Percentiles rank a stretch among this genome's conserved stretches.
Evolutionary conservation across 37 sponge, comb jelly and placozoan genomes (phyloP).

Genomic region (Axinella damicornis): DNA sequence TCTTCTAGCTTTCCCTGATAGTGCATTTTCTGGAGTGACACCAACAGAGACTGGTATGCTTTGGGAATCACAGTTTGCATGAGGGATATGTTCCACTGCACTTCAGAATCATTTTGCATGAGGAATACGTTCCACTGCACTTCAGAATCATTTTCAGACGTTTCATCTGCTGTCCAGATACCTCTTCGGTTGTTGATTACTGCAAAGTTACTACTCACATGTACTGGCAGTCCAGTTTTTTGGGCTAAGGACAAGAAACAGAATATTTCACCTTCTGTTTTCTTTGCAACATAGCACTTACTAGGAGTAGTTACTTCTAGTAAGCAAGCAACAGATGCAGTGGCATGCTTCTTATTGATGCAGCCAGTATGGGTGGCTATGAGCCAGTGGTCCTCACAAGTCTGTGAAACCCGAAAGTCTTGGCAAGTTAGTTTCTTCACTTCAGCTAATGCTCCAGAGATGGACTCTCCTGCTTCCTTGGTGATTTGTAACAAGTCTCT

Average conservation of each 20-base stretch:
- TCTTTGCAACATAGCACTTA: neutral
- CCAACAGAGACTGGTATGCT: slow-evolving; percentile 36
- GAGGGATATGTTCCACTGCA: too few relatives aligned
- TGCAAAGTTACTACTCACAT: slow-evolving; percentile 63
- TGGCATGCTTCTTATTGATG: neutral
- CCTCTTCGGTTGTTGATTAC: slow-evolving; percentile 61
- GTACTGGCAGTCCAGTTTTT: slow-evolving; percentile 56
- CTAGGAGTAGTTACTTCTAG: neutral
- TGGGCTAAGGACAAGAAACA: slow-evolving; percentile 48
- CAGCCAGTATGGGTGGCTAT: neutral
- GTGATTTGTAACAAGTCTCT: slow-evolving; percentile 10
- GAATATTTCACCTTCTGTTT: slow-evolving; percentile 33
- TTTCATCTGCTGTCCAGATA: slow-evolving; percentile 33
- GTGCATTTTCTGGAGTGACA: slow-evolving; percentile 1
- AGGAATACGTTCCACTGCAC: slow-evolving; percentile 43
- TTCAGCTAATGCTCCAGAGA: slow-evolving; percentile 13
- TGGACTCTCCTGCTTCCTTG: slow-evolving; percentile 37
- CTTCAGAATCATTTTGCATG: too few relatives aligned
- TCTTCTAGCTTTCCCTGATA: neutral
- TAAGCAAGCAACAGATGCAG: slow-evolving; percentile 9
- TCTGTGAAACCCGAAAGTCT: neutral
- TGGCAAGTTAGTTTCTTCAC: neutral
- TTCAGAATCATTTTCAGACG: neutral
- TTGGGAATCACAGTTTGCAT: slow-evolving; percentile 22
- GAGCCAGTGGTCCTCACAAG: neutral